phyloP scores from a whole-genome alignment of 1,140 invertebrate species.

The Thereuonema tuberculata region DNA sequence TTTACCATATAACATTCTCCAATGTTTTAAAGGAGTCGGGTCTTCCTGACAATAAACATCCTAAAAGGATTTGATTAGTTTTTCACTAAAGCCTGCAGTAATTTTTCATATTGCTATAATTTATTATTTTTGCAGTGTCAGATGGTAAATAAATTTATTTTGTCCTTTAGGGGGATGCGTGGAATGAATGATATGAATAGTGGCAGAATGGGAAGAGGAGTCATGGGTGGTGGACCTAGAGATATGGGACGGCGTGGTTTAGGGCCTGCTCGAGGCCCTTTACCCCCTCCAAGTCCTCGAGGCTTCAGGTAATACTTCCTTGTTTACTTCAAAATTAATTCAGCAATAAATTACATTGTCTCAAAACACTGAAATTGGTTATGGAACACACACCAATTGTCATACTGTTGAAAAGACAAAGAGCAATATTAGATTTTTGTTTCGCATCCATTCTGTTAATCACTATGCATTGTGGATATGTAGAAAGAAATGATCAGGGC shows the following conservation, averaged over 20 bases:
- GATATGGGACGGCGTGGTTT: not conserved
- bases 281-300: not conserved
- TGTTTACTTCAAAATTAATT: too few species aligned
- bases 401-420: too few species aligned
- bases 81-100: too few species aligned
- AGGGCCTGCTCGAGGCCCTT: not conserved
- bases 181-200: not conserved
- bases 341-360: too few species aligned
- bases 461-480: too few species aligned
- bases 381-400: too few species aligned
- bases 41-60: not conserved
- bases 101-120: not conserved
- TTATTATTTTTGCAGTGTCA: not conserved
- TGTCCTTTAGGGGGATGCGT: not conserved
- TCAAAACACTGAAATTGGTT: too few species aligned
- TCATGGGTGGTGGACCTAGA: not conserved
- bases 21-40: not conserved
- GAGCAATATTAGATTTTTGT: too few species aligned
- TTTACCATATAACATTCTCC: not conserved
- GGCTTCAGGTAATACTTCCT: not conserved
- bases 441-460: too few species aligned
- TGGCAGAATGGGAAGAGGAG: not conserved
- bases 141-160: not conserved
- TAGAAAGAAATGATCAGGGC: too few species aligned
- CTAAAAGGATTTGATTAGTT: too few species aligned